phyloP scores from a whole-genome alignment of 2,797 vertebrate species.

The Eidolon dupreanum region DNA sequence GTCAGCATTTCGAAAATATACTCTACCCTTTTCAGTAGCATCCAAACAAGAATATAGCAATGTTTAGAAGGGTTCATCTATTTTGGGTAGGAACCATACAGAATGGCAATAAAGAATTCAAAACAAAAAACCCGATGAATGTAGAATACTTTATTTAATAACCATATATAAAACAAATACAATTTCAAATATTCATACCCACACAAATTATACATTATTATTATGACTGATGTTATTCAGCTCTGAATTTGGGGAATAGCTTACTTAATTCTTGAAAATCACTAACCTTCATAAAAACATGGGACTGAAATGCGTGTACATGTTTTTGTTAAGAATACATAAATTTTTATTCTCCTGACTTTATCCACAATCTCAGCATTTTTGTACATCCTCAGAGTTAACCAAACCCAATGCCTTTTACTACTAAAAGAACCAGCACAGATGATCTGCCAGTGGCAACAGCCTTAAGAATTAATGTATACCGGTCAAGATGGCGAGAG shows the following conservation, averaged over 20 bases:
- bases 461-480: not conserved
- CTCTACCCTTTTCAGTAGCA: not conserved
- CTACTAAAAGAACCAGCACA: not conserved
- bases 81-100: not conserved
- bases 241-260: not conserved
- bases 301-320: not conserved
- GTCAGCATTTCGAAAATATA: not conserved
- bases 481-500: no score
- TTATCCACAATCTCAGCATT: not conserved
- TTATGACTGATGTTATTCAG: not conserved
- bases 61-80: not conserved
- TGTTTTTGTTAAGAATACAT: not conserved
- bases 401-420: not conserved
- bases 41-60: not conserved
- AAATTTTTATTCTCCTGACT: not conserved
- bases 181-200: not conserved
- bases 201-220: not conserved
- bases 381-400: not conserved
- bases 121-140: not conserved
- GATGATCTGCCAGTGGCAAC: not conserved
- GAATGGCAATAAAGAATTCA: not conserved
- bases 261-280: not conserved
- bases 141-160: slow-evolving; percentile 52
- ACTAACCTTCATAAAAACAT: not conserved
- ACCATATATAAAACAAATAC: slow-evolving; percentile 48